Evolutionary conservation across 2,113 vertebrate species (phyloP).

Genomic region (Crotalus horridus): DNA sequence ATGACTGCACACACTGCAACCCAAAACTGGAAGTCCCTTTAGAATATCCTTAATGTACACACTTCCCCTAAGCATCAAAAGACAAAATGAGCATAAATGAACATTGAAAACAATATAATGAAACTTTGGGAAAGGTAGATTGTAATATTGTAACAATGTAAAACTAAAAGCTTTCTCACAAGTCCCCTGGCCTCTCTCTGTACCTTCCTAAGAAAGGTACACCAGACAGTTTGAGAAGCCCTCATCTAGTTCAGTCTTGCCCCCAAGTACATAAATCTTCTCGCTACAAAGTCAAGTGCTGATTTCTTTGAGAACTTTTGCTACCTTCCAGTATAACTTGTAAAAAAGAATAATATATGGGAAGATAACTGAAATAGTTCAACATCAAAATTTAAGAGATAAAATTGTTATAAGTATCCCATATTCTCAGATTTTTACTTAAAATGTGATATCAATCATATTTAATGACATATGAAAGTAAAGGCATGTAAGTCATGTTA

Average conservation of each 20-base stretch:
- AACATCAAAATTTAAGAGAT: background rate
- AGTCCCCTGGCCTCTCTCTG: background rate
- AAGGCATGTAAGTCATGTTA: background rate
- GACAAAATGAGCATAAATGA: background rate
- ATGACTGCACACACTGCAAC: too few species aligned
- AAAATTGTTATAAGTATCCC: background rate
- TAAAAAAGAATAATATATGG: rapidly evolving
- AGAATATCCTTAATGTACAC: background rate
- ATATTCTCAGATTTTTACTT: background rate
- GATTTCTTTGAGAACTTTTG: background rate
- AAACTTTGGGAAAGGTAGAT: background rate
- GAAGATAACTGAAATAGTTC: background rate
- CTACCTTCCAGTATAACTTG: background rate
- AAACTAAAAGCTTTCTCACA: background rate
- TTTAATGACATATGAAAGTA: background rate
- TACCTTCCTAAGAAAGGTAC: background rate
- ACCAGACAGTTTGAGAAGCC: background rate
- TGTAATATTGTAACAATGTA: background rate
- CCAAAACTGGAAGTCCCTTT: too few species aligned
- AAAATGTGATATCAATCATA: background rate
- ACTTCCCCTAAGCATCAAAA: background rate
- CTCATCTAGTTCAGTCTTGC: background rate
- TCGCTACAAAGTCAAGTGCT: background rate
- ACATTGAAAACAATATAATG: background rate
- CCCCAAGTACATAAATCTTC: background rate